Conservation (phyloP, 2,888 invertebrate genomes). For the Atethmia centrago region DNA sequence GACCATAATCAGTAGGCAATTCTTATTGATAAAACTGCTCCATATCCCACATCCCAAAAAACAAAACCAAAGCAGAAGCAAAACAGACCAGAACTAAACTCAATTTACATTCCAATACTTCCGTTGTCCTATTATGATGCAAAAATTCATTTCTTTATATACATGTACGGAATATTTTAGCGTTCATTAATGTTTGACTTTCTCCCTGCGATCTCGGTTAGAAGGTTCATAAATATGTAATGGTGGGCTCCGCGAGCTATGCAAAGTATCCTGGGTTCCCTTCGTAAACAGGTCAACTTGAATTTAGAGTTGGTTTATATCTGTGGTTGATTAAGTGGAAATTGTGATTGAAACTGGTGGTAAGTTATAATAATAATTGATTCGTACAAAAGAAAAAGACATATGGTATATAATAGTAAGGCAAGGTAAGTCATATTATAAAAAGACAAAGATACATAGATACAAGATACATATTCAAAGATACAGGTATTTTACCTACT, state of each 20-base stretch:
- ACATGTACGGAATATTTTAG: constrained; percentile 88
- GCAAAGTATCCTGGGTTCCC: constrained; percentile 80
- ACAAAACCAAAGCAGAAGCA: constrained; percentile 29
- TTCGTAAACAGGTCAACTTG: constrained; percentile 84
- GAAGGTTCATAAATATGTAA: constrained; percentile 90
- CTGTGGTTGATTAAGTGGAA: constrained; percentile 71
- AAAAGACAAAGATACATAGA: no score
- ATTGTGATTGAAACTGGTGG: constrained; percentile 53
- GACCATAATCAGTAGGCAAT: no score
- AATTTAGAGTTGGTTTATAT: constrained; percentile 79
- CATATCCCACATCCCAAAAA: constrained; percentile 17
- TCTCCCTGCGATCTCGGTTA: constrained; percentile 84
- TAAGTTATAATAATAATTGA: no score
- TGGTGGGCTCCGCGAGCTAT: constrained; percentile 80
- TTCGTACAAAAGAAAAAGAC: no score
- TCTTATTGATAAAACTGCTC: not conserved
- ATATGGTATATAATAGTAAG: no score
- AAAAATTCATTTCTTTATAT: constrained; percentile 87
- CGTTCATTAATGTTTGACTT: constrained; percentile 89
- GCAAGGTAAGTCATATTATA: no score
- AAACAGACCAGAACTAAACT: constrained; percentile 66
- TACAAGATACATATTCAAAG: no score
- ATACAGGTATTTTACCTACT: no score
- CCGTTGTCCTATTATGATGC: constrained; percentile 79
- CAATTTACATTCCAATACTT: constrained; percentile 81